Conservation (phyloP, 2,797 vertebrate species). For the Gymnopithys bicolor region DNA sequence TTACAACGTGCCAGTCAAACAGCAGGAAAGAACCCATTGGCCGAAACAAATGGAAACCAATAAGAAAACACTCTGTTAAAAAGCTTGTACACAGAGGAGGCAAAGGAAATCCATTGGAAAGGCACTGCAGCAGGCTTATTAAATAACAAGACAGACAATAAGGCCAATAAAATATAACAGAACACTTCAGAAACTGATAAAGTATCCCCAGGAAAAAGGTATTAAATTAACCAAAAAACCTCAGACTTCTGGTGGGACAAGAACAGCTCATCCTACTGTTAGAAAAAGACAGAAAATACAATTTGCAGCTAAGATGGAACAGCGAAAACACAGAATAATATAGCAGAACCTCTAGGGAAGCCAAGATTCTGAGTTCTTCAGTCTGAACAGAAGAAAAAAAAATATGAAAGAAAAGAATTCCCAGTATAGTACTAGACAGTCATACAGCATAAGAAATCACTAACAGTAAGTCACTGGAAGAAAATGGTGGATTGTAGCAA, state of each 20-base stretch:
- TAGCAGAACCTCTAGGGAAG: slow-evolving; percentile 34
- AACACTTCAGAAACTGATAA: slow-evolving; percentile 49
- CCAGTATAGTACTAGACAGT: background rate
- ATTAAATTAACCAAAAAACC: slow-evolving; percentile 54
- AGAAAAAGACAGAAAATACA: slow-evolving; percentile 35
- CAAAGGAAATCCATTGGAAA: slow-evolving; percentile 40
- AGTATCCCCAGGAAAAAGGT: slow-evolving; percentile 5
- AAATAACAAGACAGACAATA: slow-evolving; percentile 45
- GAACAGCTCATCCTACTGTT: background rate
- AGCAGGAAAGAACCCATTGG: background rate
- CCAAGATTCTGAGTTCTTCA: background rate
- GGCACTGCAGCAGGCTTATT: background rate
- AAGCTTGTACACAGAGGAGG: background rate
- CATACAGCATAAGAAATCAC: background rate
- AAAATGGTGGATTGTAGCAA: background rate
- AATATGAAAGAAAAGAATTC: background rate
- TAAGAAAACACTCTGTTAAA: background rate
- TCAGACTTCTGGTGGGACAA: background rate
- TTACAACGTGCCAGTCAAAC: background rate
- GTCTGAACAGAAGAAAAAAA: slow-evolving; percentile 2
- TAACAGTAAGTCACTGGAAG: background rate
- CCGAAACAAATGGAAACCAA: slow-evolving; percentile 29
- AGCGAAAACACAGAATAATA: background rate
- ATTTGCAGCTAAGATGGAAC: slow-evolving; percentile 30
- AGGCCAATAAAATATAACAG: slow-evolving; percentile 38